These are phyloP conservation scores for Pachymerium ferrugineum DNA, from an alignment of 2,888 invertebrate species.

Conservation along the genomic window DNA sequence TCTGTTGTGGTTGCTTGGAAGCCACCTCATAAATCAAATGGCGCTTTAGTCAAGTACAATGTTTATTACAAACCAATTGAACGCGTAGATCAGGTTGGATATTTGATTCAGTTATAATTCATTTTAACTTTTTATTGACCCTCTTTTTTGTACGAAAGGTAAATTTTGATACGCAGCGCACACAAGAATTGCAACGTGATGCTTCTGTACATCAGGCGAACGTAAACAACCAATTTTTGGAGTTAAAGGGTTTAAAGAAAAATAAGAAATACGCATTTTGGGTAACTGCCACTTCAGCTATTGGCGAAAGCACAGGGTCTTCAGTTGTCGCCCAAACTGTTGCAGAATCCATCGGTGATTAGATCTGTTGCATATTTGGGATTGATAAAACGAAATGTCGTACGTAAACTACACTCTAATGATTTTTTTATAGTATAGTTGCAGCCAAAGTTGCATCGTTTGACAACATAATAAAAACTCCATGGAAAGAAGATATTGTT, in stretches of 20 bases:
- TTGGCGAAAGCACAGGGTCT: conserved; percentile 2
- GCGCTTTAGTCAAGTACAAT: conserved; percentile 72
- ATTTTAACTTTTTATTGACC: background rate
- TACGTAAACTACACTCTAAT: too few relatives aligned
- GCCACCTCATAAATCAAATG: conserved; percentile 71
- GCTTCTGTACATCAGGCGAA: background rate
- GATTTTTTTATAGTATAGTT: conserved; percentile 29
- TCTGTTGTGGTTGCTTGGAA: conserved; percentile 81
- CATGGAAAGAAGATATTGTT: conserved; percentile 23
- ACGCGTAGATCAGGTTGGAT: too few relatives aligned
- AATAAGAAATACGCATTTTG: conserved; percentile 24
- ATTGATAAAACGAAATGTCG: too few relatives aligned
- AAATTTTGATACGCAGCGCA: background rate
- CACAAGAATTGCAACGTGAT: background rate
- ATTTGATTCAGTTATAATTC: too few relatives aligned
- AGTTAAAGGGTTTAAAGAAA: conserved; percentile 5
- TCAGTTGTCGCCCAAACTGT: background rate
- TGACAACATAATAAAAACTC: background rate
- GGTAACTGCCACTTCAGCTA: background rate
- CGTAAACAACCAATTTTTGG: background rate
- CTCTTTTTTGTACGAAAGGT: background rate
- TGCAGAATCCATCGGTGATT: background rate
- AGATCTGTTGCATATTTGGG: too few relatives aligned
- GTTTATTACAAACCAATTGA: conserved; percentile 54
- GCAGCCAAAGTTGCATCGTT: conserved; percentile 29